Evolutionary conservation across 2,888 invertebrate genomes (phyloP), one percentile per base, ranked within the genome.

Genomic region (Amblyteles armatorius): DNA sequence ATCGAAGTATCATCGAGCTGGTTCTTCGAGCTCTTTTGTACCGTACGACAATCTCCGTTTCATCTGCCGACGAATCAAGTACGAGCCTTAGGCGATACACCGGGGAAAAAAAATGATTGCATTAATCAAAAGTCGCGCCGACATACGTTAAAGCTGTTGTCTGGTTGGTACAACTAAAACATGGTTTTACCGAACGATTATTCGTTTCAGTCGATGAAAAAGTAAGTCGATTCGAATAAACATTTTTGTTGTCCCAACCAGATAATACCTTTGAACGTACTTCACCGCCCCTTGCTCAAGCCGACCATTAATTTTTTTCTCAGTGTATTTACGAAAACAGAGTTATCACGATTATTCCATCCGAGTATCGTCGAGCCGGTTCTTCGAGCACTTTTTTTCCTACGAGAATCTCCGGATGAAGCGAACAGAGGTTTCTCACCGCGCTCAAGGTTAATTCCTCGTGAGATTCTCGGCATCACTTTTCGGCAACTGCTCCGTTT

Each of bases 401-500:
- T 9, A 26, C 57, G 13, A 57, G 11, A 57, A 9, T 1, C 22
- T 22, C 11, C 1, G 57, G 13, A 3, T n/a, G 57, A 13, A 3
- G 33, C 63, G 4, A 3, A 60, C 13, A 29, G 29, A 63, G 29
- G 2, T n/a, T 63, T 63, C 33, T 63, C 29, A 29, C 60, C 26
- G 29, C 16, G 6, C 2, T 4, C 2, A 16, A 36, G 74, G 44
- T 76, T 29, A 76, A 76, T 76, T 76, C 65, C 65, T 65, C 44
- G 13, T 3, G 65, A 69, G 78, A 69, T 69, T 33, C 29, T 26
- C 48, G 16, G 57, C 48, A 29, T 79, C 78, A 44, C 29, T 79
- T 69, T 60, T 79, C 69, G 69, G 78, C 78, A 69, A 69, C 57
- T 44, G 48, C 69, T 60, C 60, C 68, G 78, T 48, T 79, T 68